Evolutionary conservation across 2,797 vertebrate species (phyloP), one percentile per base, ranked within the genome.

Genomic region (Rhinophrynus dorsalis): DNA sequence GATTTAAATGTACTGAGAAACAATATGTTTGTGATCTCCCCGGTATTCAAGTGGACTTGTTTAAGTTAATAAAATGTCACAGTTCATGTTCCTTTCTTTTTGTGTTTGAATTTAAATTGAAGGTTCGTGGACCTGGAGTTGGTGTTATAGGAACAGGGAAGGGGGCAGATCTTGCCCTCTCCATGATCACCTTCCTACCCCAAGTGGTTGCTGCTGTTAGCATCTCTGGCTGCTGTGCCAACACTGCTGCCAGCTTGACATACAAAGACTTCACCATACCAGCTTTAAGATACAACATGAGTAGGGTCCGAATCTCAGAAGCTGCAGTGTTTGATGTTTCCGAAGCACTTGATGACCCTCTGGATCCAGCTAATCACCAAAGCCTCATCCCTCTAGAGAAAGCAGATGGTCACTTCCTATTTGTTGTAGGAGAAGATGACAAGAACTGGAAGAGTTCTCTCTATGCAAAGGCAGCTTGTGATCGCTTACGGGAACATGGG

Each of bases 91-190:
- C 13, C 13, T 37, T 12, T 13, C 11, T 12, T 13, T 37, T 37
- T 37, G 6, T 37, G 5, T 37, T 37, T n/a, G n/a, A n/a, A n/a
- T 12, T 12, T 6, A 52, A 74, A 61, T 18, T 75, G 23, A 75
- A 90, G 85, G 83, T 87, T 51, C 84, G 80, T 67, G 81, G 79
- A 18, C 82, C 87, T 66, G 85, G 82, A 77, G 44, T 85, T 78
- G 85, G 84, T 75, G 85, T 87, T 33, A 79, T 83, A 55, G 85
- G 83, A 45, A 84, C 82, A 48, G 85, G 84, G 24, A 89, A 89
- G 77, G 85, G 85, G 70, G 80, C 80, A 66, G 86, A 88, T 79
- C 60, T 89, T 63, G 85, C 83, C 1, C 78, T 86, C 52, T 84
- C 84, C 58, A 89, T 86, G 86, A 79, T 78, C 71, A 86, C 84